Evolutionary conservation across 2,113 vertebrate species (phyloP).

Genomic region (Gorsachius goisagi): DNA sequence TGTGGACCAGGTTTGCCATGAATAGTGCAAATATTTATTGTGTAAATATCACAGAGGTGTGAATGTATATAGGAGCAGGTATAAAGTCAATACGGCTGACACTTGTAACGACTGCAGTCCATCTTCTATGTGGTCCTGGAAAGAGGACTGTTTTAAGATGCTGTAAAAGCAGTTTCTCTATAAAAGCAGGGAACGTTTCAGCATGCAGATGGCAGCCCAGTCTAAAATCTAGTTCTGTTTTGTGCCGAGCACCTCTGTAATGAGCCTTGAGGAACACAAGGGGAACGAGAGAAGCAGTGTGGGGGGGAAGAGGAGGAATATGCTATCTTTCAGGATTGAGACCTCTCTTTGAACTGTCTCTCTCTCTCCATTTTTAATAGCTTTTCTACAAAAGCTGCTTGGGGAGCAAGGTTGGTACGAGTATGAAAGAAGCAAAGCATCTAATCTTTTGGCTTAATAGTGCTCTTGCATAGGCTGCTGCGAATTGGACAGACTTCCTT

Average conservation of each 20-base stretch:
- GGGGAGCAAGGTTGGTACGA: neutral
- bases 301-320: neutral
- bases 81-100: neutral
- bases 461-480: neutral
- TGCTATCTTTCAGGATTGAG: neutral
- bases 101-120: neutral
- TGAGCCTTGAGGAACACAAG: neutral
- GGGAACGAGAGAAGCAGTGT: neutral
- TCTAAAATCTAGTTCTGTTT: slow-evolving; percentile 2
- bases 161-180: neutral
- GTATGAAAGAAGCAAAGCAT: slow-evolving; percentile 34
- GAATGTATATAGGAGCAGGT: neutral
- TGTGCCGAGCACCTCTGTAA: neutral
- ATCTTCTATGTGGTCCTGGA: neutral
- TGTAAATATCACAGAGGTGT: neutral
- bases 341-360: slow-evolving; percentile 51
- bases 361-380: slow-evolving; percentile 42
- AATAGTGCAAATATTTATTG: neutral
- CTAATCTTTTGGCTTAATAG: slow-evolving; percentile 32
- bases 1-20: neutral
- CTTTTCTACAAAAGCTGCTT: slow-evolving; percentile 47
- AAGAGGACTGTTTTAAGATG: neutral
- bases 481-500: neutral
- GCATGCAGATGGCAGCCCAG: slow-evolving; percentile 40
- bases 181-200: slow-evolving; percentile 3